Evolutionary conservation across 2,113 vertebrate species (phyloP), one percentile per base, ranked within the genome.

Genomic region (Leuciscus idus): DNA sequence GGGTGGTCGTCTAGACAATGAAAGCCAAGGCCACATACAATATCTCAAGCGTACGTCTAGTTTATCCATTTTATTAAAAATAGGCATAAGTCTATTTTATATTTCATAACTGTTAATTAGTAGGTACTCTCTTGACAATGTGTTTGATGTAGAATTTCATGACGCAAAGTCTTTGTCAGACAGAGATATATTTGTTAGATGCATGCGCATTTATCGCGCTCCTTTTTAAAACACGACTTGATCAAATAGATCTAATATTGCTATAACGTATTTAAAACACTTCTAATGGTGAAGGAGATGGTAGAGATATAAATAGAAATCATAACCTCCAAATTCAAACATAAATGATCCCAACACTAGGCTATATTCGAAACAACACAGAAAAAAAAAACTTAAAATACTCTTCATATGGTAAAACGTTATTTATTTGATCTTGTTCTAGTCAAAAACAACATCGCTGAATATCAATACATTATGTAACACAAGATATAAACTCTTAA

Each of bases 1-100:
- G 62, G 23, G 84, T 77, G 59, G 75, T 70, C 62, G 77, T 81
- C 84, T 78, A 85, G 61, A 85, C 75, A 85, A 70, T 48, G 48
- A 80, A 85, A 85, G 84, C 76, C 64, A 86, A 81, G 64, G 77
- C 36, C 78, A 72, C 30, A 59, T 9, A 39, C 64, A 39, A 80
- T 1, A 12, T 73, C 39, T 33, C 13, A 46, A 43, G 21, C 6
- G 6, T 43, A 43, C 39, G 43, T 43, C 43, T 43, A 8, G 43
- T 43, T 9, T 43, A 43, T 9, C 7, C 43, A 8, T 43, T 43
- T 9, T 43, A 43, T 43, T 43, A 43, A 43, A 43, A 43, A 43
- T 43, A 43, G 43, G 43, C 13, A 13, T 50, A 15, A 15, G 48
- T 43, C 39, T 50, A 50, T 15, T 50, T 57, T 21, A 8, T 21